Base-by-base conservation (phyloP, 2,797 vertebrate genomes). In the Xiphophorus birchmanni region DNA sequence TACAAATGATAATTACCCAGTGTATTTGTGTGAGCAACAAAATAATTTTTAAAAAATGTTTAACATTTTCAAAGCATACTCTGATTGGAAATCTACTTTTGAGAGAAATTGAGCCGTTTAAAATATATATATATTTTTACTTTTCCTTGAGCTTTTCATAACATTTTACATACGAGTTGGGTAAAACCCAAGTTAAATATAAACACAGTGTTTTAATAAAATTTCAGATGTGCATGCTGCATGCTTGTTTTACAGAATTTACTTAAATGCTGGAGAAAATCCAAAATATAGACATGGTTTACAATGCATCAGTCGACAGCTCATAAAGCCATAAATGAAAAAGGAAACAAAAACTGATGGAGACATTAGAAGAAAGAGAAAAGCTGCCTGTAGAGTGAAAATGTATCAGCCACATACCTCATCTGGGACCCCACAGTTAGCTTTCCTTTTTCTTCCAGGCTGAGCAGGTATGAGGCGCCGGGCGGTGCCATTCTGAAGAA, bases 401-500 rank as follows among this genome's bases (percentile, higher is more conserved):
- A 23, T 73, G 63, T 50, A 11, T 26, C 10, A 37, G 56, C 2
- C n/a, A 12, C 69, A 21, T 73, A 98, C 97, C 96, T 98, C 97
- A 5, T 98, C 97, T 0, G 96, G 91, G 79, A 95, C 96, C 44
- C 97, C 95, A 79, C 97, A 97, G 75, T 96, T 97, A 0, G 96
- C 97, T 83, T 98, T 98, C 74, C 97, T 95, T 88, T 98, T 98
- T 89, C 97, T 95, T 21, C 97, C 97, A 0, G 97, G 96, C 89
- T 96, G 97, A 58, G 97, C 88, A 0, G 97, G 95, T 86, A 97
- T 93, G 37, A 97, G 94, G 76, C 97, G 95, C 2, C 97, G 95
- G 0, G 96, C 94, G 0, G 96, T 97, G 72, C 97, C 97, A 82
- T 98, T 98, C 96, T 98, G 2, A 23, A 0, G 1, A 35, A 32